These are phyloP conservation scores for Pterostichus madidus DNA, from an alignment of 2,888 invertebrate genomes.

Conservation along the genomic window DNA sequence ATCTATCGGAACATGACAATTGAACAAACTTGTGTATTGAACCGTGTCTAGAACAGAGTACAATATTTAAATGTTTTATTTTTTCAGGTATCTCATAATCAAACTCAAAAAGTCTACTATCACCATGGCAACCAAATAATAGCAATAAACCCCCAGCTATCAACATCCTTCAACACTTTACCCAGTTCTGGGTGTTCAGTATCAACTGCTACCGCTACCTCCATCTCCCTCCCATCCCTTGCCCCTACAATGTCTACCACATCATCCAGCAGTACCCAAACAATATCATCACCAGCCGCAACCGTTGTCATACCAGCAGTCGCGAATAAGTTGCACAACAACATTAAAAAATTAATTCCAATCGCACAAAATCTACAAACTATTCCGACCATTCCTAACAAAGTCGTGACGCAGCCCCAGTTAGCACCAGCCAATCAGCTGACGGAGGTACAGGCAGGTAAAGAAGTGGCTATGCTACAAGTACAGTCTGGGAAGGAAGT, in stretches of 20 bases:
- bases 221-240: slow-evolving; percentile 64
- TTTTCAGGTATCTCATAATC: slow-evolving; percentile 55
- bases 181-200: slow-evolving; percentile 37
- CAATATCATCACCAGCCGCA: slow-evolving; percentile 55
- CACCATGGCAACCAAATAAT: slow-evolving; percentile 78
- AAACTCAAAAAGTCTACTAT: slow-evolving; percentile 76
- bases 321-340: slow-evolving; percentile 1
- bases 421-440: neutral
- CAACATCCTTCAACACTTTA: slow-evolving; percentile 22
- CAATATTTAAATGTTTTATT: too few relatives aligned
- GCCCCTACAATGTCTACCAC: too few relatives aligned
- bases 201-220: too few relatives aligned
- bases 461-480: too few relatives aligned
- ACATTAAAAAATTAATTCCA: neutral
- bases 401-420: too few relatives aligned
- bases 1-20: too few relatives aligned
- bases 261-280: slow-evolving; percentile 24
- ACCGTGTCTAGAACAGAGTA: too few relatives aligned
- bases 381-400: neutral
- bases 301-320: neutral
- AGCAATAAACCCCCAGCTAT: slow-evolving; percentile 69
- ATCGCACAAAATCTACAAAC: neutral
- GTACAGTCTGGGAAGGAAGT: neutral
- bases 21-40: too few relatives aligned
- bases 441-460: too few relatives aligned